Conservation (phyloP, 1,140 invertebrate species). For the Macrobrachium rosenbergii region DNA sequence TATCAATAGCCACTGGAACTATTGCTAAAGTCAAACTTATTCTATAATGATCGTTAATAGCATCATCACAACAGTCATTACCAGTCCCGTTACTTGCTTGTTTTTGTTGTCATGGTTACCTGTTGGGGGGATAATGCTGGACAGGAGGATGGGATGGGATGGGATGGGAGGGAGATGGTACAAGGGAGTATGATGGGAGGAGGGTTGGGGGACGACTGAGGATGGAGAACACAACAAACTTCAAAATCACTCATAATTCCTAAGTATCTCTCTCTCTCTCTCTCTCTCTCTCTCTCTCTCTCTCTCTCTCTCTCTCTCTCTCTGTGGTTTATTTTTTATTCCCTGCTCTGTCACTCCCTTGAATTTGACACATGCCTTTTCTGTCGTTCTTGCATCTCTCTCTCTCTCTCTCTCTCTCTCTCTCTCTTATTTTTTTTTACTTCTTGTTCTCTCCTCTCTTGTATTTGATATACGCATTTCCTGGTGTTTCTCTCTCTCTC, state of each 20-base stretch:
- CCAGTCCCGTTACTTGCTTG: too few relatives aligned
- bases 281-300: neutral
- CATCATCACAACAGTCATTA: too few relatives aligned
- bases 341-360: neutral
- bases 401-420: neutral
- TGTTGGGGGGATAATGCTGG: neutral
- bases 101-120: neutral
- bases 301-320: conserved; percentile 20
- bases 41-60: too few relatives aligned
- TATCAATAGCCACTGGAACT: too few relatives aligned
- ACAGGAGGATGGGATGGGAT: neutral
- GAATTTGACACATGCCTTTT: neutral
- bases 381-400: neutral
- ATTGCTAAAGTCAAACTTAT: too few relatives aligned
- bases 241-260: neutral
- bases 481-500: conserved; percentile 22
- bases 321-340: neutral
- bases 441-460: neutral
- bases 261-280: neutral
- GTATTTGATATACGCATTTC: neutral
- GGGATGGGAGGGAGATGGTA: neutral
- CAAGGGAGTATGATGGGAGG: neutral
- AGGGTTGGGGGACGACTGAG: neutral
- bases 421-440: neutral
- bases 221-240: neutral